Conservation (phyloP, 1,140 invertebrate genomes). For the Platyscapa corneri region DNA sequence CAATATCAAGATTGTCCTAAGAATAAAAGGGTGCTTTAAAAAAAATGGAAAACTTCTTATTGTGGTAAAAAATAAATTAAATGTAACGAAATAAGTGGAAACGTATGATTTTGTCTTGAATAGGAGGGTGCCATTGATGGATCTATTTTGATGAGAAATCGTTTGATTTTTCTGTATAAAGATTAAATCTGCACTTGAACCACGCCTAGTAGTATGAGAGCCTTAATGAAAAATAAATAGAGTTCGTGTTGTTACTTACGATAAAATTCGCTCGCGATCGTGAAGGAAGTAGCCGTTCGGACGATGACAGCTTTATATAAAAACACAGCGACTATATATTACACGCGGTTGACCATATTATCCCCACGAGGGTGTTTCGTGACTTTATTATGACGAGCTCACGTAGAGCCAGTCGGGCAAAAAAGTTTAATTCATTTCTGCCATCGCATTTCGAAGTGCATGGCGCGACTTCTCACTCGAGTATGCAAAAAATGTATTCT, state of each 20-base stretch:
- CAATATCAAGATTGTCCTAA: no score
- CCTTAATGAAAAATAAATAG: constrained; percentile 53
- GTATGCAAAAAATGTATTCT: constrained; percentile 21
- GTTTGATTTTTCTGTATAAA: constrained; percentile 31
- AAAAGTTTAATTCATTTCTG: constrained; percentile 39
- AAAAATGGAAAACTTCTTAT: no score
- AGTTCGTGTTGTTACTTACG: constrained; percentile 44
- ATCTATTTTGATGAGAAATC: not conserved
- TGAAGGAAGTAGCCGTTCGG: not conserved
- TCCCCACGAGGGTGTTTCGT: constrained; percentile 26
- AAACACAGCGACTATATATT: not conserved
- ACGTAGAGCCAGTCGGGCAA: not conserved
- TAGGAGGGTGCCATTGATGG: not conserved
- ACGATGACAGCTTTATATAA: constrained; percentile 13
- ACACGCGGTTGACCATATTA: not conserved
- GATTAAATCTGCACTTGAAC: constrained; percentile 7
- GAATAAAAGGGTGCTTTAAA: no score
- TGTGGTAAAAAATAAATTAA: no score
- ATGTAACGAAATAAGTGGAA: no score
- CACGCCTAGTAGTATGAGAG: not conserved
- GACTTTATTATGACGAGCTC: constrained; percentile 29
- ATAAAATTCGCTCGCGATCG: constrained; percentile 23
- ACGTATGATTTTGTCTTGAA: no score
- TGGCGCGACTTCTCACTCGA: not conserved
- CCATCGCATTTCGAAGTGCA: not conserved